A percentile compares a stretch with the other conserved stretches of the same genome.
Evolutionary conservation across 1,140 invertebrate genomes (phyloP).

Genomic region (Aphis gossypii): DNA sequence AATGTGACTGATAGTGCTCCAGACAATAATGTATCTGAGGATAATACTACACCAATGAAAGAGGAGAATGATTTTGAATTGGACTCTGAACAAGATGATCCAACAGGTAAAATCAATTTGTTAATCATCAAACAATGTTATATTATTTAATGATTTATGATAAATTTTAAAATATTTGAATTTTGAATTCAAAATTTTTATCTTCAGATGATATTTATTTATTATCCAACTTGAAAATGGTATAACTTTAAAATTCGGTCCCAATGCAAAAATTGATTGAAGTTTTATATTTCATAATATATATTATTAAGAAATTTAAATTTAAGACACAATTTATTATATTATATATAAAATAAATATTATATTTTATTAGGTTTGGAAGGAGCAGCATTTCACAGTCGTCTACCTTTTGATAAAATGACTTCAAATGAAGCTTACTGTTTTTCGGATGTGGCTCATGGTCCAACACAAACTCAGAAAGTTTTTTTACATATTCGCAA

Average conservation of each 20-base stretch:
- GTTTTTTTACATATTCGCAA: constrained; percentile 94
- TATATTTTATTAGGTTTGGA: constrained; percentile 72
- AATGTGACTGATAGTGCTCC: constrained; percentile 32
- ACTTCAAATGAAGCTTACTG: constrained; percentile 91
- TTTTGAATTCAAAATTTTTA: neutral
- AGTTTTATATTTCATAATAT: neutral
- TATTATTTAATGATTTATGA: neutral
- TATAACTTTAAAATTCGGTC: neutral
- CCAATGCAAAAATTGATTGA: neutral
- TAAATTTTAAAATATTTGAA: neutral
- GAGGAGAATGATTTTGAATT: constrained; percentile 63
- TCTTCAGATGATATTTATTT: neutral
- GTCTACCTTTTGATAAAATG: constrained; percentile 94
- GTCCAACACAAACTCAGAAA: constrained; percentile 83
- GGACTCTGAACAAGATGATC: constrained; percentile 66
- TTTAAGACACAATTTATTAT: neutral
- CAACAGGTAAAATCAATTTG: constrained; percentile 66
- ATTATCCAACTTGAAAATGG: neutral
- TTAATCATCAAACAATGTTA: neutral
- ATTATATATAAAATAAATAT: neutral
- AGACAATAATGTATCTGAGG: constrained; percentile 41
- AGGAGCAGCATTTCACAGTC: constrained; percentile 91
- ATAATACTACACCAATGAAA: constrained; percentile 45
- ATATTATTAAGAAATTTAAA: neutral
- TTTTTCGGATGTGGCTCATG: constrained; percentile 88